These are phyloP conservation scores for Taphrorychus bicolor DNA, from an alignment of 2,888 invertebrate species.

Conservation along the genomic window DNA sequence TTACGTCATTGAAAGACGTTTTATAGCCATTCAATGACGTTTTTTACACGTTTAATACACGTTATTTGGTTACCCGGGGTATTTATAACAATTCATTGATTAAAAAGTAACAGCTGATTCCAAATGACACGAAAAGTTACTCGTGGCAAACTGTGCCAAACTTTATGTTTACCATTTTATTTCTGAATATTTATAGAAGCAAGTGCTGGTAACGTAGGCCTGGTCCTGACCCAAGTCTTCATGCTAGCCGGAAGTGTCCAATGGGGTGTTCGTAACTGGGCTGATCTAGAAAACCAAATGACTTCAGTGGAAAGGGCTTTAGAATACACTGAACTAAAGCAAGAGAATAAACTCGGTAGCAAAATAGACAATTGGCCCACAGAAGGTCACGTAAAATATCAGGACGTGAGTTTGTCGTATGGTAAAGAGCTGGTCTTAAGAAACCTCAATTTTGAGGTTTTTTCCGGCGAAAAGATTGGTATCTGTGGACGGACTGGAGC, in stretches of 20 bases:
- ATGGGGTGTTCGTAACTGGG: slow-evolving; percentile 79
- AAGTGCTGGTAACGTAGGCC: slow-evolving; percentile 49
- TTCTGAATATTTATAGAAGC: slow-evolving; percentile 46
- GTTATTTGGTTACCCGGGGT: no score
- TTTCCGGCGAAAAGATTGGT: slow-evolving; percentile 76
- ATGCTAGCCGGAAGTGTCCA: slow-evolving; percentile 72
- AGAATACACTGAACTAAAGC: slow-evolving; percentile 60
- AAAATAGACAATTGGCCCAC: slow-evolving; percentile 76
- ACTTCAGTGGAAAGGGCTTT: slow-evolving; percentile 84
- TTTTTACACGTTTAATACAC: no score
- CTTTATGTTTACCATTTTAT: no score
- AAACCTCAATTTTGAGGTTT: slow-evolving; percentile 70
- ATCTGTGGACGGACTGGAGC: slow-evolving; percentile 87
- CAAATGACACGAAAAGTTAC: not conserved
- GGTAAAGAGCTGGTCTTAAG: slow-evolving; percentile 77
- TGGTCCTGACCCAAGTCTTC: slow-evolving; percentile 83
- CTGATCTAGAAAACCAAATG: slow-evolving; percentile 82
- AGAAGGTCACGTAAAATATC: slow-evolving; percentile 71
- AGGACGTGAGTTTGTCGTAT: slow-evolving; percentile 75
- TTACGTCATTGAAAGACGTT: not conserved
- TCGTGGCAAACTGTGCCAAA: not conserved
- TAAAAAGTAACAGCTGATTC: no score
- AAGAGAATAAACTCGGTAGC: slow-evolving; percentile 51
- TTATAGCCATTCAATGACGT: no score
- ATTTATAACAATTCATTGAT: no score